Evolutionary conservation across 2,113 vertebrate genomes (phyloP).

Genomic region (Myrmecobius fasciatus): DNA sequence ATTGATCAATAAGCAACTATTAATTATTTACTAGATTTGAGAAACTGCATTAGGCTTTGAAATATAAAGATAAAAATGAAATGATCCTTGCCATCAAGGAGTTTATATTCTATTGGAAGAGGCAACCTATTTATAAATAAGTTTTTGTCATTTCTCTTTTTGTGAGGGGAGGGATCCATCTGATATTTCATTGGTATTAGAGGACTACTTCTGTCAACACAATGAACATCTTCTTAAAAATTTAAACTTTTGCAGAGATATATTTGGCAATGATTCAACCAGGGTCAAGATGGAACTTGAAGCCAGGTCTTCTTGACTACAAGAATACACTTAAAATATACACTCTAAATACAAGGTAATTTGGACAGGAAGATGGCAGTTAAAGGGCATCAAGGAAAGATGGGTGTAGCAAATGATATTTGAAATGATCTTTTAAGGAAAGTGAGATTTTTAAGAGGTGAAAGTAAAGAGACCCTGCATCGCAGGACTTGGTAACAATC

Average conservation of each 20-base stretch:
- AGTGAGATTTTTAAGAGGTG: neutral
- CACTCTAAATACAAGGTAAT: neutral
- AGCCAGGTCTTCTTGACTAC: neutral
- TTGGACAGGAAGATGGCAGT: neutral
- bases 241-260: neutral
- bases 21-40: neutral
- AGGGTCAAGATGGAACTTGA: neutral
- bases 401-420: neutral
- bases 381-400: neutral
- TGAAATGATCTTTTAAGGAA: neutral
- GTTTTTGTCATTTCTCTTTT: neutral
- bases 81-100: neutral
- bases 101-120: neutral
- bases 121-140: neutral
- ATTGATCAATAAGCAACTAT: neutral
- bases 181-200: neutral
- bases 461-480: neutral
- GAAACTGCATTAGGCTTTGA: neutral
- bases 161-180: neutral
- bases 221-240: neutral
- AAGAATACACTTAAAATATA: neutral
- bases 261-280: neutral
- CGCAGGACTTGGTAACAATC: accelerated
- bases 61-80: neutral
- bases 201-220: neutral